Evolutionary conservation across 2,113 vertebrate species (phyloP).

Genomic region (Eublepharis macularius): DNA sequence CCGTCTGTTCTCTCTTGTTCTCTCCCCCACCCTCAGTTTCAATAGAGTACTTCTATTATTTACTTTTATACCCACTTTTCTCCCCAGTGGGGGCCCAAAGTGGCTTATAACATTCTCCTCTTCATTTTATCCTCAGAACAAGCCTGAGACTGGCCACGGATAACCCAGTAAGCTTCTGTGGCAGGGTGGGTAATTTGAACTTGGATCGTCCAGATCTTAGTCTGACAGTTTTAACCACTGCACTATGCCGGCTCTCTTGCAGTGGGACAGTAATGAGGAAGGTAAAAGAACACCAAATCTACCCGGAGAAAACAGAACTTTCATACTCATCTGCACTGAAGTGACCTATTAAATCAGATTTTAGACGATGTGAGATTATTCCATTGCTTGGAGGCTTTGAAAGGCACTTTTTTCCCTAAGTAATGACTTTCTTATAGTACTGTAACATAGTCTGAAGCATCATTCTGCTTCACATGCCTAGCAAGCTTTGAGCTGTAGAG

Average conservation of each 20-base stretch:
- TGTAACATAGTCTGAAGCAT: neutral
- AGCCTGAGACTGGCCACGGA: no score
- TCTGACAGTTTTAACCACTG: no score
- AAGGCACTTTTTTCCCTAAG: neutral
- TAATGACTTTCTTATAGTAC: neutral
- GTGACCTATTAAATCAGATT: constrained; percentile 58
- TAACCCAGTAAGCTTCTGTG: no score
- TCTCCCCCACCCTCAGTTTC: no score
- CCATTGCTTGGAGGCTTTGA: neutral
- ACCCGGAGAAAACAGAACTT: constrained; percentile 42
- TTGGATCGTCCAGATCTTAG: no score
- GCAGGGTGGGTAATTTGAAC: no score
- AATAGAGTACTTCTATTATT: no score
- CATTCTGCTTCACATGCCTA: neutral
- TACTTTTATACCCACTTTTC: neutral
- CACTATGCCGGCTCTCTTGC: neutral
- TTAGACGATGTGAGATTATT: constrained; percentile 44
- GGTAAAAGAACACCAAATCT: constrained; percentile 44
- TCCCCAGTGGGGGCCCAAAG: neutral
- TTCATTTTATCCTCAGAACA: no score
- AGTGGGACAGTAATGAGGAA: constrained; percentile 23
- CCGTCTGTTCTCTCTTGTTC: neutral
- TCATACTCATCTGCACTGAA: constrained; percentile 38
- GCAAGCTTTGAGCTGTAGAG: neutral
- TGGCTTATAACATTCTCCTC: no score